Base-by-base conservation (phyloP, 2,888 invertebrate species). In the Anthrax anthrax region DNA sequence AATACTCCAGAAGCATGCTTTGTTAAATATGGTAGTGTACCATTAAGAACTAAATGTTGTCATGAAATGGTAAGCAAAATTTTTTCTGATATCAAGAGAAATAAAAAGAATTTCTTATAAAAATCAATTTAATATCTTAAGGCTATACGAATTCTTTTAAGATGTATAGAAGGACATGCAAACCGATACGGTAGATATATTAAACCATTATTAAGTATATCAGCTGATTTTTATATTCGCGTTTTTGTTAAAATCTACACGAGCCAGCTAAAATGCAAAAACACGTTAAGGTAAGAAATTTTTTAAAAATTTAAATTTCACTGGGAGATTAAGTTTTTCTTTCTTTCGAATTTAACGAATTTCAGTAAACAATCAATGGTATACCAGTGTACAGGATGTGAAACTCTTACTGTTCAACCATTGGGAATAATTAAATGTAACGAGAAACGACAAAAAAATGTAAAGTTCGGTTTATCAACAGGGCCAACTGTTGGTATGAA, bases 201-300 rank as follows among this genome's bases (percentile, higher is more conserved):
- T 55, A 81, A 81, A 38, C 98, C 98, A 0, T 61, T 97, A 39
- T 63, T 98, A 3, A 90, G 90, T 23, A 67, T 98, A 52, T 94
- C 94, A 18, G 89, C 85, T 0, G 98, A 99, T 67, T 99, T 98
- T 71, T 98, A 98, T 64, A 80, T 97, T 37, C 72, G 98, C 49
- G 82, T 97, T 10, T 95, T 97, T 65, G 89, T 98, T 1, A 78
- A 80, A 57, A 72, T 99, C 1, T 80, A 75, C 56, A 77, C 81
- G 0, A 84, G 94, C 36, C 85, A 87, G 44, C 71, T 77, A 38
- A 80, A 81, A 56, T 95, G 92, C 58, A 97, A 98, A 71, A 77
- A 78, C 57, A 84, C 84, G 40, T 82, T 84, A 42, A 84, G 81
- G 85, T 86, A 60, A 37, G 23, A 23, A 23, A 23, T 8, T 5